Evolutionary conservation across 2,888 invertebrate genomes (phyloP).

Genomic region (Prosopocoilus inquinatus): DNA sequence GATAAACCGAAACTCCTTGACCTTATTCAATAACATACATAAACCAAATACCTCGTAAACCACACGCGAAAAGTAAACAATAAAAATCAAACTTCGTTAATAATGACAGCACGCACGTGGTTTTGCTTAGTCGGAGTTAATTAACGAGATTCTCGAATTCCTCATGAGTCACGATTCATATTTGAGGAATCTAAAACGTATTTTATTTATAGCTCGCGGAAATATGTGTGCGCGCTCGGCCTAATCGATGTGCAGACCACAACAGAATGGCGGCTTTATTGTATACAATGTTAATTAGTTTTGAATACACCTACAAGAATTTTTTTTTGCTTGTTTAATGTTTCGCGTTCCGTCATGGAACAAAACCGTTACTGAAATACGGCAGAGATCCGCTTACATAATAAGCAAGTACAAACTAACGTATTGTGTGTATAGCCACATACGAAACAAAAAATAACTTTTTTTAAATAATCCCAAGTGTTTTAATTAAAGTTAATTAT

Average conservation of each 20-base stretch:
- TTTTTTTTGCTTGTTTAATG: background rate
- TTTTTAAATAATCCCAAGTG: no score
- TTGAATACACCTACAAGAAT: conserved; percentile 1
- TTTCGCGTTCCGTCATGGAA: background rate
- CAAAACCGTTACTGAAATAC: background rate
- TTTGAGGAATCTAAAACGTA: background rate
- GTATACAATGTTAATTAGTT: conserved; percentile 1
- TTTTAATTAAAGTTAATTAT: no score
- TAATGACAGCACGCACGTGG: no score
- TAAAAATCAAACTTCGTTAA: no score
- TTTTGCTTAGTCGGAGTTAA: background rate
- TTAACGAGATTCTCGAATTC: background rate
- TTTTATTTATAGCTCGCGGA: background rate
- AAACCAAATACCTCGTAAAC: no score
- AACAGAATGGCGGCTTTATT: background rate
- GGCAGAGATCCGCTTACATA: conserved; percentile 3
- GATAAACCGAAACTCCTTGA: no score
- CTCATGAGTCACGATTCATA: background rate
- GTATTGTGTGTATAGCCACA: background rate
- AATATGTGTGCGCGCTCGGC: background rate
- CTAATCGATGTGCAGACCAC: background rate
- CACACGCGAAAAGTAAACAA: no score
- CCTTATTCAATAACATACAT: no score
- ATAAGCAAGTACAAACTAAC: background rate
- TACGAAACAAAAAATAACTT: no score